Evolutionary conservation across 2,888 invertebrate genomes (phyloP).

Genomic region (Mimachlamys varia): DNA sequence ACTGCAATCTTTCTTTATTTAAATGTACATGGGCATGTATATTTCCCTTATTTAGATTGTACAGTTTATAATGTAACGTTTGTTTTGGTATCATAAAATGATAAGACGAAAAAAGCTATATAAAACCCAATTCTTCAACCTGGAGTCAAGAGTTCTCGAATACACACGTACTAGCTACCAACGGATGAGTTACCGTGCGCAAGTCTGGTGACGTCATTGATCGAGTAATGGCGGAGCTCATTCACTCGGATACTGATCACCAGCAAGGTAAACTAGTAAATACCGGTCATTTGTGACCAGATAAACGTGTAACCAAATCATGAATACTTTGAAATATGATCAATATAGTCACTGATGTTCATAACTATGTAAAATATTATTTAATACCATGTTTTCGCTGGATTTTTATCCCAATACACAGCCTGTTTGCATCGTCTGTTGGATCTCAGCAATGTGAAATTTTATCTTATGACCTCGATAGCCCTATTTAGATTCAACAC

Average conservation of each 20-base stretch:
- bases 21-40: no score
- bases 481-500: constrained; percentile 7
- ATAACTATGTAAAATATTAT: not conserved
- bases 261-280: constrained; percentile 52
- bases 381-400: not conserved
- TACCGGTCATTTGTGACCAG: constrained; percentile 9
- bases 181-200: constrained; percentile 39
- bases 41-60: no score
- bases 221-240: constrained; percentile 56
- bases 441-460: constrained; percentile 29
- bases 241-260: constrained; percentile 53
- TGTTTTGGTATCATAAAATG: not conserved
- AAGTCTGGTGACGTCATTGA: constrained; percentile 53
- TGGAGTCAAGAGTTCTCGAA: not conserved
- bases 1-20: no score
- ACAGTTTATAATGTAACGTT: not conserved
- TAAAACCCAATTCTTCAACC: not conserved
- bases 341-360: not conserved
- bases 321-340: not conserved
- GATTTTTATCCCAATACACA: constrained; percentile 20
- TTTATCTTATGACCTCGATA: constrained; percentile 29
- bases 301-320: not conserved
- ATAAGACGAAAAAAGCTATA: not conserved
- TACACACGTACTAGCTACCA: constrained; percentile 3
- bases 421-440: constrained; percentile 24